Conservation (phyloP, 2,113 vertebrate genomes). For the Mus spicilegus region DNA sequence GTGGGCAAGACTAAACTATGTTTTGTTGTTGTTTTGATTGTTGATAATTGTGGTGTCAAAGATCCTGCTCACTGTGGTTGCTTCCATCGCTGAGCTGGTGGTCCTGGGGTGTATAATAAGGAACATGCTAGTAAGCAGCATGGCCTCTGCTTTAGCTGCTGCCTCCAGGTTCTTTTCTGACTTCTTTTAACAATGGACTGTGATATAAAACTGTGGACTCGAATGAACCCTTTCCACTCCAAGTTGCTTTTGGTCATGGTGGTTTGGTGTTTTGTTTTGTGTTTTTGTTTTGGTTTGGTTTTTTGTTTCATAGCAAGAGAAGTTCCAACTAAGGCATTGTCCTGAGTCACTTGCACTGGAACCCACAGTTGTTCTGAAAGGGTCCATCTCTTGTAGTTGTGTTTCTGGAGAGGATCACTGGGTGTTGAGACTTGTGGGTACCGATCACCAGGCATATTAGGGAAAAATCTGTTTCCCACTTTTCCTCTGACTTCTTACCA, state of each 20-base stretch:
- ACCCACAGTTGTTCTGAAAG: conserved; percentile 4
- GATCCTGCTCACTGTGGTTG: background rate
- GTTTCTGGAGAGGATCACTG: background rate
- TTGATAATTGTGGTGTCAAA: background rate
- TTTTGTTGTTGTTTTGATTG: no score
- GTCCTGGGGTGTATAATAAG: background rate
- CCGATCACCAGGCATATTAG: background rate
- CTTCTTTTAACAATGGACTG: background rate
- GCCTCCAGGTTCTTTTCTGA: background rate
- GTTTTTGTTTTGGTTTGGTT: no score
- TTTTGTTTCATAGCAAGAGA: background rate
- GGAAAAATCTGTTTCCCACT: background rate
- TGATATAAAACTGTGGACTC: background rate
- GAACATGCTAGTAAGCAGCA: background rate
- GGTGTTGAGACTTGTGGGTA: background rate
- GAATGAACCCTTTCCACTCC: background rate
- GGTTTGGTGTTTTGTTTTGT: no score
- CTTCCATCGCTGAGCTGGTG: background rate
- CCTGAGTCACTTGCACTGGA: background rate
- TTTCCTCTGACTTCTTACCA: background rate
- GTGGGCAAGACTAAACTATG: background rate
- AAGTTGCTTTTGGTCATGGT: background rate
- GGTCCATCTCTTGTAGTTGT: background rate
- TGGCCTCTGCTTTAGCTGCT: background rate
- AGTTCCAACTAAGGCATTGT: background rate